These are phyloP conservation scores for Rhadina sibilatrix DNA, from an alignment of 2,113 vertebrate genomes.

Conservation along the genomic window DNA sequence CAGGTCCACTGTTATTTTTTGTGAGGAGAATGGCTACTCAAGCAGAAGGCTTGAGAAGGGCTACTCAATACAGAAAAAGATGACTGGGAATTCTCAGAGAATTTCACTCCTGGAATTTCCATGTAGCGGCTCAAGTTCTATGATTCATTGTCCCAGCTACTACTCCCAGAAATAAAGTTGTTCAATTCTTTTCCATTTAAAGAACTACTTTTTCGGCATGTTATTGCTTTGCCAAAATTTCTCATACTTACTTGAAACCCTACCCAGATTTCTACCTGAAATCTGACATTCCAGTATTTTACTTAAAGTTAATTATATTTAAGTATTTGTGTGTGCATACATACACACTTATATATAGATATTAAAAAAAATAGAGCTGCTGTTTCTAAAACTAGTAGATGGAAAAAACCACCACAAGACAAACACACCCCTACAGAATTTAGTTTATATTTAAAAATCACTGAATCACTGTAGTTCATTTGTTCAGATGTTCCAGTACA, in stretches of 20 bases:
- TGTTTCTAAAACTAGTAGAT: background rate
- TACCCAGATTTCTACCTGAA: background rate
- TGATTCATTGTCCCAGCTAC: background rate
- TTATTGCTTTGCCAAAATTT: background rate
- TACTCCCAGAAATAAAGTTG: background rate
- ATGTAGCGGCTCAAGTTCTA: background rate
- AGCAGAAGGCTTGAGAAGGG: background rate
- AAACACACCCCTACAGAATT: background rate
- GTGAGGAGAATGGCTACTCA: background rate
- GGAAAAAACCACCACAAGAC: rapidly evolving
- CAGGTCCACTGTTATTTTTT: background rate
- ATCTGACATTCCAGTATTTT: background rate
- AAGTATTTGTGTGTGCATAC: background rate
- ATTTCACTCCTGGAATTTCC: background rate
- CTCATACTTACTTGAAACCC: background rate
- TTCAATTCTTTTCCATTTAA: background rate
- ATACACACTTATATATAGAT: background rate
- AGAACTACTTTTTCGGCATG: background rate
- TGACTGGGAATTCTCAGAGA: background rate
- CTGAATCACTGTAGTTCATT: background rate
- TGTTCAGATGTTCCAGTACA: background rate
- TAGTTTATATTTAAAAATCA: background rate
- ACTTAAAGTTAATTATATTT: background rate
- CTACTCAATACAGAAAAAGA: background rate
- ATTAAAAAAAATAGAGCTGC: background rate